Base-by-base conservation (phyloP, 2,113 vertebrate species). In the Ictidomys tridecemlineatus region DNA sequence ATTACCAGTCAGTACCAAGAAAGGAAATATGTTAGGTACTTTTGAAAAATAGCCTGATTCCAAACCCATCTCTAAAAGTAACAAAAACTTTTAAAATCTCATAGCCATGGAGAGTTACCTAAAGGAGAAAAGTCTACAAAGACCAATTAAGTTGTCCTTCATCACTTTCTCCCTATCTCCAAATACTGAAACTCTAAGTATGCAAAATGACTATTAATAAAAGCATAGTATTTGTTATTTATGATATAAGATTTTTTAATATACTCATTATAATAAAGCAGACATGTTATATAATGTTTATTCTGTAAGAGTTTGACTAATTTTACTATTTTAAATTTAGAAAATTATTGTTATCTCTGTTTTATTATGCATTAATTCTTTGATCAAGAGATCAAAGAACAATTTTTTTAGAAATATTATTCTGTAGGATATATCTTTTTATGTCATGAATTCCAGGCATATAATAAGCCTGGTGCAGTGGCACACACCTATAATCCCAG, bases 41-140 rank as follows among this genome's bases (percentile, higher is more conserved):
- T 95, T 93, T 93, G 37, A 58, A 77, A 89, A 83, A 80, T 51
- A 51, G 13, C n/a, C 37, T 76, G 7, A 69, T 95, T 94, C 56
- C 77, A 53, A 86, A 80, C 58, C 34, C 22, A 69, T 39, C 20
- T 95, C 28, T 77, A 72, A 48, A 90, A 13, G 39, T 67, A 18
- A n/a, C 72, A 39, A 7, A 70, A 84, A 90, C 20, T 53, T 45
- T 56, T 30, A n/a, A 83, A 86, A 63, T 93, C 13, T 73, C 32
- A 70, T 8, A 76, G n/a, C 72, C 67, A 39, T 16, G 26, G 28
- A 61, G 63, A 65, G 18, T 61, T 83, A 86, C 34, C 37, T 80
- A 2, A 18, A 73, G 26, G n/a, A 69, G 39, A 58, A 90, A 45
- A 12, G 3, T 82, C 61, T 91, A 34, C 34, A 69, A 1, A 83